Evolutionary conservation across 1,140 invertebrate genomes (phyloP), one percentile per base, ranked within the genome.

Genomic region (Plectrocnemia conspersa): DNA sequence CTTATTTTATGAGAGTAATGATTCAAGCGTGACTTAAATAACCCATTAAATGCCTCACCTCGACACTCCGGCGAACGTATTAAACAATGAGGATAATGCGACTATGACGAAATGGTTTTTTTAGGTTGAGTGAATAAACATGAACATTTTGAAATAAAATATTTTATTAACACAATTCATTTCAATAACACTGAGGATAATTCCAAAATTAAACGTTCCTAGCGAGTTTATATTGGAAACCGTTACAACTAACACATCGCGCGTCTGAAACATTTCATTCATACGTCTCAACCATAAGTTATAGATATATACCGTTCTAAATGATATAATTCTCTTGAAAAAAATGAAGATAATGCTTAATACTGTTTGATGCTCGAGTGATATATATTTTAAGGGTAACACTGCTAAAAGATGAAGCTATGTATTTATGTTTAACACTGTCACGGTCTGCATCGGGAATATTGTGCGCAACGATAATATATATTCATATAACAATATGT

Each of bases 151-250:
- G 48, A 57, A 61, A 61, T 61, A 74, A 75, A 75, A 76, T 74
- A 72, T 75, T 76, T 76, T 76, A 76, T 76, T 76, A 76, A 75
- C 74, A 76, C 73, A 76, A 76, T 76, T 76, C 73, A 73, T 75
- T 61, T 75, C 71, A 76, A 70, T 75, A 76, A 76, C 73, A 75
- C 72, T 72, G 72, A 75, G 73, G 73, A 75, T 59, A 61, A 59
- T 59, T 75, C 75, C 74, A 74, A 75, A 76, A 70, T n/a, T 73
- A 74, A 60, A 56, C 58, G 52, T 47, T 52, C 53, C 47, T 54
- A 56, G 53, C 57, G 52, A 55, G 40, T 58, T 46, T 35, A 52
- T 52, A 32, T 42, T 62, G 56, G 59, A 55, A 58, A 55, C 24
- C 25, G 41, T 25, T 52, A 44, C 33, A 42, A 24, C 44, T 58